These are phyloP conservation scores for Rallus crepitans DNA, from an alignment of 2,797 vertebrate genomes.

Conservation along the genomic window DNA sequence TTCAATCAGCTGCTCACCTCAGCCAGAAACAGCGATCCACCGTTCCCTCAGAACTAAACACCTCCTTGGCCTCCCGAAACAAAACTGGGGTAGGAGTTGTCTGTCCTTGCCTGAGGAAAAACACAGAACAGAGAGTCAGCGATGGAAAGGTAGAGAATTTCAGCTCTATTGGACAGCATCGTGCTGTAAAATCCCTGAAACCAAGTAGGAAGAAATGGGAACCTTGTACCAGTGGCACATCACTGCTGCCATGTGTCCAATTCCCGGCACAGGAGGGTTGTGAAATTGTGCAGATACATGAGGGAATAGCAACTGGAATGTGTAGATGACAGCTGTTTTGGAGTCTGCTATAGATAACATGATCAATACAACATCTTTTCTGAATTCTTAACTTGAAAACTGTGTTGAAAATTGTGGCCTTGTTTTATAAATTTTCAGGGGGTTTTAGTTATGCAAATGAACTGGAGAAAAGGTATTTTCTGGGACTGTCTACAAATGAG, in stretches of 20 bases:
- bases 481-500: not conserved
- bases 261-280: not conserved
- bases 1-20: not conserved
- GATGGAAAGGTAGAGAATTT: not conserved
- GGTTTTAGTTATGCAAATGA: not conserved
- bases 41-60: rapidly evolving
- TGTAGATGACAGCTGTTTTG: not conserved
- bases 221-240: not conserved
- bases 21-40: not conserved
- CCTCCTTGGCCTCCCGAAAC: not conserved
- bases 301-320: not conserved
- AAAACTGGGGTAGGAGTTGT: too few species aligned
- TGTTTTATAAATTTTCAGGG: not conserved
- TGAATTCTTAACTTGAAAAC: not conserved
- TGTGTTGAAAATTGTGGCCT: not conserved
- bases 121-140: not conserved
- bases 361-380: not conserved
- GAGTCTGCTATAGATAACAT: not conserved
- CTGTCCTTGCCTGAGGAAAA: not conserved
- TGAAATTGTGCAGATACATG: not conserved
- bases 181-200: not conserved
- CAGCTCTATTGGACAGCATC: not conserved
- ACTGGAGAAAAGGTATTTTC: not conserved
- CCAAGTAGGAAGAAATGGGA: not conserved
- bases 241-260: not conserved